These are phyloP conservation scores for Orthonyx spaldingii DNA, from an alignment of 2,113 vertebrate species.

Conservation along the genomic window DNA sequence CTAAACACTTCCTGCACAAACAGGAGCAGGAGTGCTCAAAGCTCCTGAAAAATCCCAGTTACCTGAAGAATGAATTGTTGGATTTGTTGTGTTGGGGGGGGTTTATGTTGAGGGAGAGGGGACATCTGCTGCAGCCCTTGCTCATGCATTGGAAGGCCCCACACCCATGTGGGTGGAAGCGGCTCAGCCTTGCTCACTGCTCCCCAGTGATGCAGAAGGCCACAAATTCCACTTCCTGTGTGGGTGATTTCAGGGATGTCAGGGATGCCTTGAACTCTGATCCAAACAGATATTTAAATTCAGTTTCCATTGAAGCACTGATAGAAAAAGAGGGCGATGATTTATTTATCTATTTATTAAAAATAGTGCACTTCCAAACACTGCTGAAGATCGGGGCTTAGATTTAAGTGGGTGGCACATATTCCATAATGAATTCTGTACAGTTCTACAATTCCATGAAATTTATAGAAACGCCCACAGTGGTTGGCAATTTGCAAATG, in stretches of 20 bases:
- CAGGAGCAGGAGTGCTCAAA: neutral
- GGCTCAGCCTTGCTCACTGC: neutral
- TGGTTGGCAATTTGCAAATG: neutral
- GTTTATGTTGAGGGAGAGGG: neutral
- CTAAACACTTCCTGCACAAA: neutral
- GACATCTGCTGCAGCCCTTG: neutral
- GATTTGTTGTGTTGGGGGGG: neutral
- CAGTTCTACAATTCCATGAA: neutral
- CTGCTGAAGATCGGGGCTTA: neutral
- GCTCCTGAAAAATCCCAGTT: neutral
- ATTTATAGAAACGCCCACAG: neutral
- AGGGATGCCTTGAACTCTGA: neutral
- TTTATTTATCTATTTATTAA: neutral
- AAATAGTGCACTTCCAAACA: neutral
- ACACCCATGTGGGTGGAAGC: neutral
- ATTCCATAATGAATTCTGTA: neutral
- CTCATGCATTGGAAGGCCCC: neutral
- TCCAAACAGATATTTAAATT: neutral
- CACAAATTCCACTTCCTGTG: neutral
- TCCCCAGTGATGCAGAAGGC: neutral
- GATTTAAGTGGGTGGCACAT: neutral
- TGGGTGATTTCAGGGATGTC: neutral
- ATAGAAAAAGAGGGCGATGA: neutral
- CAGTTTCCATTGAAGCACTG: neutral
- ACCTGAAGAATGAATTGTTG: neutral